Percentiles rank a stretch among this genome's conserved stretches.
Conservation (phyloP, 2,888 invertebrate species). For the Lasioglossum figueresi region DNA sequence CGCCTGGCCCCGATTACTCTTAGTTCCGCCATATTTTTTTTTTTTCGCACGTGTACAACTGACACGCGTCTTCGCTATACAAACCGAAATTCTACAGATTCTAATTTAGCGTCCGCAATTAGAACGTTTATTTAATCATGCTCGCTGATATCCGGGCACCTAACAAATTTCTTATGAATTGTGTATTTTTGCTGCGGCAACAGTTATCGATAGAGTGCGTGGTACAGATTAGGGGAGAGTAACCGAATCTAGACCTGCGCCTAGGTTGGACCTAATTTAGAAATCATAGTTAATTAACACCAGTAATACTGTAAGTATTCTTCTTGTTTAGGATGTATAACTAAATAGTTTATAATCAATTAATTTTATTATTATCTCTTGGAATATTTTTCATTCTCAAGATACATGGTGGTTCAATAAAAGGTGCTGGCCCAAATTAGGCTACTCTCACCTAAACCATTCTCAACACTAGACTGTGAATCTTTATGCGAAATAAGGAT, state of each 20-base stretch:
- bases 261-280: background rate
- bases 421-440: background rate
- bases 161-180: background rate
- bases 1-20: constrained; percentile 55
- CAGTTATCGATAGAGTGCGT: background rate
- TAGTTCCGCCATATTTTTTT: constrained; percentile 47
- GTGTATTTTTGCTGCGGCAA: background rate
- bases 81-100: constrained; percentile 2
- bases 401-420: background rate
- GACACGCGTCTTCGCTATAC: background rate
- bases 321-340: background rate
- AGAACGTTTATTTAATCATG: background rate
- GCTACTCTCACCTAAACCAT: no score
- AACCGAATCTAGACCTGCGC: background rate
- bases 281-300: background rate
- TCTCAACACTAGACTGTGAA: no score
- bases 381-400: background rate
- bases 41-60: constrained; percentile 14
- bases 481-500: no score
- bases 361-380: background rate
- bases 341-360: no score
- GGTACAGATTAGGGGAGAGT: background rate
- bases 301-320: background rate
- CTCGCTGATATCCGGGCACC: background rate
- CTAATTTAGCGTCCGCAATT: background rate